Base-by-base conservation (phyloP, 1,140 invertebrate genomes). In the Sesamia nonagrioides region DNA sequence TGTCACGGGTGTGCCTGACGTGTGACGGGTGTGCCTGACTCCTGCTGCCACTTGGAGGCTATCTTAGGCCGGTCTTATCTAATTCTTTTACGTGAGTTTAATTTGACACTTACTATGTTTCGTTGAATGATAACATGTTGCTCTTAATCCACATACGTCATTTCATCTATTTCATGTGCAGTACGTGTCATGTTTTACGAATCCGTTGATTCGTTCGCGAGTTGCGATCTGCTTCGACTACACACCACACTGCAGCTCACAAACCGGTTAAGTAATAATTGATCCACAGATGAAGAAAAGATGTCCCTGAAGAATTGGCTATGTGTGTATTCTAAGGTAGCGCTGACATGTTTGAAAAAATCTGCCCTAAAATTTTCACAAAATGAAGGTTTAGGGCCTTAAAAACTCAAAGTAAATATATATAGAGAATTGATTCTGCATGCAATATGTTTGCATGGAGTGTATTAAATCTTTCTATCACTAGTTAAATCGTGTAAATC, bases 401-500 rank as follows among this genome's bases (percentile, higher is more conserved):
- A 27, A 27, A 27, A 27, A 3, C 27, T 27, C 27, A 27, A 27
- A 27, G 1, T 1, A 27, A 27, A 27, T 50, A 50, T 50, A n/a
- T 4, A 50, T 50, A 11, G 11, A 27, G 21, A 13, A 21, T 58
- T 58, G 21, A 18, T 42, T 18, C 37, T 17, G 17, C 9, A n/a
- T 13, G 8, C 61, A 17, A 17, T 66, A 66, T 66, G 37, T 66
- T 18, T 11, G 17, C 61, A 42, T 42, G 5, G 17, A 7, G 35
- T 42, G 37, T 17, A 42, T 18, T 66, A 66, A 42, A 66, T 66
- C 61, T 66, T 66, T 66, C 61, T 66, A 66, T 66, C 61, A 66
- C 61, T 66, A 66, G 17, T 66, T 66, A 66, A 66, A 66, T 66
- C 61, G 61, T 66, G 61, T 66, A 66, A 66, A 66, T 66, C 61